phyloP scores from a whole-genome alignment of 2,113 vertebrate species.

The Pygoscelis adeliae region DNA sequence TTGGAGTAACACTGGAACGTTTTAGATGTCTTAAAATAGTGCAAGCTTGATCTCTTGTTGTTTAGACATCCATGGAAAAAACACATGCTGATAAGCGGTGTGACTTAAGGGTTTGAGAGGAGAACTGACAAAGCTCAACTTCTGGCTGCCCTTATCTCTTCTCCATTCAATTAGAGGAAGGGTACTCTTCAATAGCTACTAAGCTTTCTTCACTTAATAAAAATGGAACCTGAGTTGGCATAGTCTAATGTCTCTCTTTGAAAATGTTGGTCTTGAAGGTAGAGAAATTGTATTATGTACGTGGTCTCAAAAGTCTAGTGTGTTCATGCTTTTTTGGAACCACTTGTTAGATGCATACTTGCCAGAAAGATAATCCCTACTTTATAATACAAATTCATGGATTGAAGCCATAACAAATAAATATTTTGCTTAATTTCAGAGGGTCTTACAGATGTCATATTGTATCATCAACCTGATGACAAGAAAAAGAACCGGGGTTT shows the following conservation, averaged over 20 bases:
- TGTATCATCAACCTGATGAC: slow-evolving; percentile 97
- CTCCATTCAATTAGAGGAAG: neutral
- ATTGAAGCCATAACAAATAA: neutral
- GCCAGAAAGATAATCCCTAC: neutral
- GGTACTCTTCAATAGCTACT: neutral
- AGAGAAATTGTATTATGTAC: neutral
- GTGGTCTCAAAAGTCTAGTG: neutral
- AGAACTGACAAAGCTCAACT: neutral
- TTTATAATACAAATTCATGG: neutral
- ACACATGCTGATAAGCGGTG: neutral
- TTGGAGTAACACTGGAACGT: neutral
- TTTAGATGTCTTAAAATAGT: neutral
- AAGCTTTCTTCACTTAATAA: neutral
- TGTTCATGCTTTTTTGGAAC: neutral
- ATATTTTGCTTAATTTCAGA: slow-evolving; percentile 78
- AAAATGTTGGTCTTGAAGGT: neutral
- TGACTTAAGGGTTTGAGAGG: neutral
- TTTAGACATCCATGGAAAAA: neutral
- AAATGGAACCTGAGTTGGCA: neutral
- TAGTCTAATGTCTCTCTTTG: neutral
- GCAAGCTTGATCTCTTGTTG: neutral
- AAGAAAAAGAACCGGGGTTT: slow-evolving; percentile 98
- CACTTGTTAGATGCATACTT: neutral
- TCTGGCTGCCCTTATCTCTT: neutral
- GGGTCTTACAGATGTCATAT: slow-evolving; percentile 96